Base-by-base conservation (phyloP, 53 echinoderm and acorn worm genomes). In the Temnopleurus reevesii region DNA sequence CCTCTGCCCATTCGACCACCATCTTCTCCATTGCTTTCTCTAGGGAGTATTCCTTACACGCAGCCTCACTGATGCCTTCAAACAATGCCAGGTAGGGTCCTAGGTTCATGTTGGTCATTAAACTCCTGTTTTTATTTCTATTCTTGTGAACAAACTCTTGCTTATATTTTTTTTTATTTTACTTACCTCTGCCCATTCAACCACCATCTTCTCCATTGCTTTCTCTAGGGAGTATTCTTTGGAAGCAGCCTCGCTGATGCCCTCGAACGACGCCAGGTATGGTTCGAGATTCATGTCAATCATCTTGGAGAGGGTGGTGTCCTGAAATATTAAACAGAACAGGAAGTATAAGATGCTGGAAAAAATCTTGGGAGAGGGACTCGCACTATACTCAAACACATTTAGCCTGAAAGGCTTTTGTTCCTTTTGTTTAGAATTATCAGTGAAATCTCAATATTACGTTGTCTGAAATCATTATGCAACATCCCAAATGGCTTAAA, bases 21-120 rank as follows among this genome's bases (percentile, higher is more conserved):
- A 97, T 97, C 92, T 97, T 97, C 91, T 97, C 98, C 98, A 94
- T 93, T 13, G 96, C 99, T 76, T 96, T 99, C 92, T 99, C 99
- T 76, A 99, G 82, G 8, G 99, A 96, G 77, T 94, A 99, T 89
- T 99, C 99, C 66, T 99, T 99, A 59, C 94, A 96, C 27, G 99
- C 99, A 30, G 95, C 91, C 77, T 96, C 95, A 59, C 96, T 96
- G 94, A 99, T 94, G 53, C 84, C 89, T 76, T 96, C 96, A 99
- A 99, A 96, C 66, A 93, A 94, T 21, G 79, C 46, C 38, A 99
- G 92, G 92, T 93, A 99, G 4, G 94, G 92, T 76, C 96, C 99
- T 35, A 99, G 93, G 64, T 96, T 96, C 96, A 96, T n/a, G n/a
- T n/a, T n/a, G n/a, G n/a, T n/a, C n/a, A n/a, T n/a, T n/a, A n/a